Evolutionary conservation across 1,140 invertebrate genomes (phyloP).

Genomic region (Aphelinus certus): DNA sequence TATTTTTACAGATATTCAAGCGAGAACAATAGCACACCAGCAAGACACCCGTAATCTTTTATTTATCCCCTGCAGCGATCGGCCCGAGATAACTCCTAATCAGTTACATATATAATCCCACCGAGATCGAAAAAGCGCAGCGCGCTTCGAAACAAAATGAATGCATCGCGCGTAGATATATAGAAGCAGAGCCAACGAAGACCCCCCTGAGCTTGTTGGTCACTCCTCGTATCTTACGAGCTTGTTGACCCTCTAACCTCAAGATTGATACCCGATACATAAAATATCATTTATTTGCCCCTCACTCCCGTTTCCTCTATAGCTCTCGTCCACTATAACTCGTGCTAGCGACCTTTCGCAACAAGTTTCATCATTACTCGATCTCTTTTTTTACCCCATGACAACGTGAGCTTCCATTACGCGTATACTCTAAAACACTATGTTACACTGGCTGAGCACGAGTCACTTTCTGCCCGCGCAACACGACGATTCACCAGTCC

Average conservation of each 20-base stretch:
- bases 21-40: too few relatives aligned
- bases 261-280: slow-evolving; percentile 24
- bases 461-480: too few relatives aligned
- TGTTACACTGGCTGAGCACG: too few relatives aligned
- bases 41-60: too few relatives aligned
- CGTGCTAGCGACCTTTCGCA: not conserved
- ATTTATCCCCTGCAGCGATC: too few relatives aligned
- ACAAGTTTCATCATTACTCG: slow-evolving; percentile 13
- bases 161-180: not conserved
- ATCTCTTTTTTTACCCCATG: not conserved
- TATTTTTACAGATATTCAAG: too few relatives aligned
- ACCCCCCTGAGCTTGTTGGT: slow-evolving; percentile 30
- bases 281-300: slow-evolving; percentile 9
- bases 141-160: too few relatives aligned
- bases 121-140: too few relatives aligned
- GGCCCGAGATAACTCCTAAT: not conserved
- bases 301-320: not conserved
- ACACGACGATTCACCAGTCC: too few relatives aligned
- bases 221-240: not conserved
- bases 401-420: not conserved
- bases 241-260: slow-evolving; percentile 31
- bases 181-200: not conserved
- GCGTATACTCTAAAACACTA: not conserved
- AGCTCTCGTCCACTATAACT: too few relatives aligned
- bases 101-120: not conserved